Conservation (phyloP, 2,888 invertebrate genomes). For the Coenonympha glycerion region DNA sequence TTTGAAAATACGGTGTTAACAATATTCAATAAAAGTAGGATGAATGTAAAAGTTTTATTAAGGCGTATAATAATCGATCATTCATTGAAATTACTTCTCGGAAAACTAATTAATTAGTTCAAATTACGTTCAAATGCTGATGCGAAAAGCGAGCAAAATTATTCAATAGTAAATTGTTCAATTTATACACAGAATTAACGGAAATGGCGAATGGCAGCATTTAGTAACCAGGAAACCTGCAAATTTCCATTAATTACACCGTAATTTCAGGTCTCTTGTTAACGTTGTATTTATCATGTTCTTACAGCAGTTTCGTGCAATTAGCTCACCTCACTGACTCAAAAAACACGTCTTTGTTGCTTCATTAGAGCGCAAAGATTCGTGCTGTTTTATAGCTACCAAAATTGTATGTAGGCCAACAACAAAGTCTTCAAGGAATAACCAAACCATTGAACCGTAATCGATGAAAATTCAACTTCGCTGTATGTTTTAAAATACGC, state of each 20-base stretch:
- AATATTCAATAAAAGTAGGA: no score
- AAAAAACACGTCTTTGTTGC: no score
- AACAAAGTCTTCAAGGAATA: no score
- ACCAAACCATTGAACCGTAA: no score
- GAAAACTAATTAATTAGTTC: constrained; percentile 4
- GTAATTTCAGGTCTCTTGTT: background rate
- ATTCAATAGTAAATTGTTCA: constrained; percentile 2
- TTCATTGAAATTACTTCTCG: background rate
- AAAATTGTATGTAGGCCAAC: no score
- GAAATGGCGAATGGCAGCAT: background rate
- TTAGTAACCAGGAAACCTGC: background rate
- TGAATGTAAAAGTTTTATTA: no score
- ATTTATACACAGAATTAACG: constrained; percentile 1
- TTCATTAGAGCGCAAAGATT: no score
- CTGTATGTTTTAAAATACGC: no score
- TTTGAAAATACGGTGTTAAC: no score
- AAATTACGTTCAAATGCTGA: constrained; percentile 5
- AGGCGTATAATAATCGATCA: background rate
- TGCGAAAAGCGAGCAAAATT: background rate
- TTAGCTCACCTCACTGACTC: no score
- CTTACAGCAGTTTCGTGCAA: background rate
- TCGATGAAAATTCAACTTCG: no score
- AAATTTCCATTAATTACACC: background rate
- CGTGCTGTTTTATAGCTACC: no score
- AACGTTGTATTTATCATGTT: background rate